phyloP scores from a whole-genome alignment of 2,797 vertebrate genomes.

The Coregonus suidteri region DNA sequence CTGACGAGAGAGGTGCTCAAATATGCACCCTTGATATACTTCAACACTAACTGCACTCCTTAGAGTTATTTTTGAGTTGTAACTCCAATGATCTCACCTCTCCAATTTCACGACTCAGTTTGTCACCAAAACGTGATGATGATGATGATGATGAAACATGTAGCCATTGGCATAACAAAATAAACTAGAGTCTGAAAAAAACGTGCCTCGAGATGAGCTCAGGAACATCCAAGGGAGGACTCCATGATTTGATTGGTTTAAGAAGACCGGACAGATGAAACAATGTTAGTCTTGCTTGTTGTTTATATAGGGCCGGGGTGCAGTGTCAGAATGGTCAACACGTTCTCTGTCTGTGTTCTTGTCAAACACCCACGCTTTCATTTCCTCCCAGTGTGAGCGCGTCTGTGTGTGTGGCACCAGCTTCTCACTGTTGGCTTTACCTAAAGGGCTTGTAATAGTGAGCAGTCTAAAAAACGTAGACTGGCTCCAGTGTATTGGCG shows the following conservation, averaged over 20 bases:
- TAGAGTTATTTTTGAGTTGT: background rate
- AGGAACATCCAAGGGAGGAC: background rate
- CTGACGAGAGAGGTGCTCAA: background rate
- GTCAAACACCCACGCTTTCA: background rate
- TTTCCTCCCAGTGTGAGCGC: constrained; percentile 14
- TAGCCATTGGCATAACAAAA: background rate
- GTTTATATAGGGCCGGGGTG: background rate
- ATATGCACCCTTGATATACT: background rate
- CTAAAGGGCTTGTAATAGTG: background rate
- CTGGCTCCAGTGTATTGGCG: background rate
- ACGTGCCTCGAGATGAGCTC: background rate
- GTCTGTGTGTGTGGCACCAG: constrained; percentile 10
- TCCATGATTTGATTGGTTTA: background rate
- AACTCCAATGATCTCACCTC: background rate
- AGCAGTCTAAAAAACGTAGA: background rate
- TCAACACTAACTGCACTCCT: background rate
- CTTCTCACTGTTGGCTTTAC: background rate
- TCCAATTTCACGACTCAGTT: background rate
- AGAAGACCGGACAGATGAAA: background rate
- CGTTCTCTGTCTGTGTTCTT: background rate
- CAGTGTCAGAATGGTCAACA: background rate
- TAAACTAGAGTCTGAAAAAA: background rate
- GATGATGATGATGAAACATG: background rate
- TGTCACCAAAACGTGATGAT: background rate
- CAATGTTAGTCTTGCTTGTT: background rate